A percentile compares a stretch with the other conserved stretches of the same genome.
Evolutionary conservation across 1,140 invertebrate species (phyloP).

Genomic region (Drosophila lowei): DNA sequence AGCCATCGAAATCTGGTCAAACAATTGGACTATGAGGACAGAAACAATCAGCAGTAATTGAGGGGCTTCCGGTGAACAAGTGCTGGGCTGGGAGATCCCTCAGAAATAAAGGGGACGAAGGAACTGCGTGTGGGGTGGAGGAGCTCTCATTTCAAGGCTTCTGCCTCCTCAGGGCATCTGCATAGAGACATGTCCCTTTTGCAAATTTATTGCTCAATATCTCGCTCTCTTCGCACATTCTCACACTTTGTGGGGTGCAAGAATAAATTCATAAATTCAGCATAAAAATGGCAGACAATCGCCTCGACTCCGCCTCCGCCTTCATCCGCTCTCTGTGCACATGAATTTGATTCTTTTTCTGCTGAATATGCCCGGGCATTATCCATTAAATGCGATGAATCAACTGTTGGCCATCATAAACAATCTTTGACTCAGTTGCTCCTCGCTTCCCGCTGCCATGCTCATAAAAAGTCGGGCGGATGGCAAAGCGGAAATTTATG

Average conservation of each 20-base stretch:
- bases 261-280: slow-evolving; percentile 54
- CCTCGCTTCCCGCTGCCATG: not conserved
- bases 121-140: slow-evolving; percentile 15
- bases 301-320: slow-evolving; percentile 18
- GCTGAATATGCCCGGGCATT: slow-evolving; percentile 66
- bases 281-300: slow-evolving; percentile 32
- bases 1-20: slow-evolving; percentile 60
- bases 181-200: slow-evolving; percentile 30
- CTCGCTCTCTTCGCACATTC: slow-evolving; percentile 24
- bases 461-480: slow-evolving; percentile 69
- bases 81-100: not conserved
- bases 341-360: slow-evolving; percentile 48
- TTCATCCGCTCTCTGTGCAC: slow-evolving; percentile 7
- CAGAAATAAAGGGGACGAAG: slow-evolving; percentile 2
- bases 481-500: slow-evolving; percentile 72
- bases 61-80: not conserved
- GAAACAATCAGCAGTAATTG: slow-evolving; percentile 41
- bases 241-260: not conserved
- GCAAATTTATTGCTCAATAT: slow-evolving; percentile 46
- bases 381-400: slow-evolving; percentile 79
- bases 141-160: not conserved
- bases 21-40: slow-evolving; percentile 42
- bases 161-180: slow-evolving; percentile 5
- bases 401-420: slow-evolving; percentile 75
- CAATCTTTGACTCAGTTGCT: slow-evolving; percentile 66